Evolutionary conservation across 2,888 invertebrate genomes (phyloP), one percentile per base, ranked within the genome.

Genomic region (Rotaria macrura): DNA sequence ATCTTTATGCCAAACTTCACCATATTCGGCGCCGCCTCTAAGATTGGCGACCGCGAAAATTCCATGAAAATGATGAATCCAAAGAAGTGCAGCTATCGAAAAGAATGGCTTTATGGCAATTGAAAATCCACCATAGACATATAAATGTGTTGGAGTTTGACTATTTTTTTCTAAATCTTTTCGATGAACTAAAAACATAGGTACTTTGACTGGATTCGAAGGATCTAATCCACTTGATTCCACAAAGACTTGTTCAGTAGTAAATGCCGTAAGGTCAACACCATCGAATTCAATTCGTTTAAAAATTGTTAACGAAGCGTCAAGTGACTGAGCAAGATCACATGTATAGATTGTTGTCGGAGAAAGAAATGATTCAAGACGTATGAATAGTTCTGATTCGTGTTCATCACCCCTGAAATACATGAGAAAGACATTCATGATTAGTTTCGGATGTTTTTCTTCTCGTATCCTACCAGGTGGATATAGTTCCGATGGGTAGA

Each of bases 41-140:
- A 98, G 94, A 92, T 98, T 99, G 47, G 98, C 95, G 88, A 96
- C 93, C 29, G 96, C 97, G 87, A 95, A 93, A 85, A 97, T 93
- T 1, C 97, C 97, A 90, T 94, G 93, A 88, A 97, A 94, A 89
- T 95, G 94, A 89, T 96, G 94, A 90, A 97, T 94, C 90, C 96
- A 96, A 87, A 96, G 93, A 54, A 97, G 91, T 85, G 96, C 93
- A 25, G 94, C 94, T 49, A 96, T 93, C 88, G 95, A 95, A 92
- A 98, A 99, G 84, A 93, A 93, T 10, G 98, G 97, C 90, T 94
- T 94, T 88, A 97, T 92, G 90, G 95, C 95, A 88, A 96, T 94
- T 92, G 96, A 97, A 91, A 99, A 99, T 0, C 98, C 98, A 85
- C 98, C 98, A 91, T 98, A 98, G 29, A 97, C 98, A 91, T 97